Percentiles rank a stretch among this genome's conserved stretches.
Conservation (phyloP, 2,113 vertebrate species). For the Neofelis nebulosa region DNA sequence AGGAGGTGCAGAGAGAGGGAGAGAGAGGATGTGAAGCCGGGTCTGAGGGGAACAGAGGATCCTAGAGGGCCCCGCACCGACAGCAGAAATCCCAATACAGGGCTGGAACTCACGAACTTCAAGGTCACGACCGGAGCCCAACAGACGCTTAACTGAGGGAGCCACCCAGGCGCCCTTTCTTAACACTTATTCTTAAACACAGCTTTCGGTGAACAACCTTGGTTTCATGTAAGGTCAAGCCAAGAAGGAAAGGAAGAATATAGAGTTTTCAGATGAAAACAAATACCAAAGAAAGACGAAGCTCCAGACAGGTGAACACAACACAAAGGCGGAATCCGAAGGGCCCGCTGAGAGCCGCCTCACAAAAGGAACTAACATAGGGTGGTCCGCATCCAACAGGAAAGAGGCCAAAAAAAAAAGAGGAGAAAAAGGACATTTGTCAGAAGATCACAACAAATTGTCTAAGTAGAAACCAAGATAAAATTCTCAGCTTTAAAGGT, state of each 20-base stretch:
- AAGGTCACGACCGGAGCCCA: too few species aligned
- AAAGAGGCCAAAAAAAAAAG: not conserved
- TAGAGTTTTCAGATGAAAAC: not conserved
- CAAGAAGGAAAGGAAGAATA: not conserved
- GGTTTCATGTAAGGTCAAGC: slow-evolving; percentile 7
- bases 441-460: not conserved
- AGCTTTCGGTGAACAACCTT: not conserved
- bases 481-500: not conserved
- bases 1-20: too few species aligned
- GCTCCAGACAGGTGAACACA: not conserved
- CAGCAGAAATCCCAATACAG: too few species aligned
- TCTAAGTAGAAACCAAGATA: slow-evolving; percentile 10
- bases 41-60: too few species aligned
- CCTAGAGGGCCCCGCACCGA: too few species aligned
- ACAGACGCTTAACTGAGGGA: too few species aligned
- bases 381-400: not conserved
- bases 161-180: too few species aligned
- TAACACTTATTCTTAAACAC: not conserved
- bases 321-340: not conserved
- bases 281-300: not conserved
- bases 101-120: too few species aligned
- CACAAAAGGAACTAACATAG: not conserved
- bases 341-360: not conserved
- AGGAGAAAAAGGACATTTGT: not conserved
- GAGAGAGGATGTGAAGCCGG: too few species aligned